phyloP scores from a whole-genome alignment of 2,113 vertebrate species.

The Istiophorus platypterus region DNA sequence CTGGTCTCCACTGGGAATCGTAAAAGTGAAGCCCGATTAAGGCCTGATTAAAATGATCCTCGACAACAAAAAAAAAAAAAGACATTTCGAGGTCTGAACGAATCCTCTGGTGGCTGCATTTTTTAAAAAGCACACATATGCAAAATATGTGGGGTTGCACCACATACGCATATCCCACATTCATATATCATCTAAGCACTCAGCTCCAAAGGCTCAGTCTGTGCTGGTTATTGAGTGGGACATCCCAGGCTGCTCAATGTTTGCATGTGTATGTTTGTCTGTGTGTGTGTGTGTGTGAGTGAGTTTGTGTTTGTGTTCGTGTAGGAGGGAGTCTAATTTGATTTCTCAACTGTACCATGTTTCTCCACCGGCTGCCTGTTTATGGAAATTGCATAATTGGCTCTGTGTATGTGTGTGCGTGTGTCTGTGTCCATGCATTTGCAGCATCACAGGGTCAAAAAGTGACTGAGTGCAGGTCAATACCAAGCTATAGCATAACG shows the following conservation, averaged over 20 bases:
- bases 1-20: not conserved
- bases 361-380: constrained; percentile 60
- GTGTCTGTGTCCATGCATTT: constrained; percentile 23
- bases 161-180: constrained; percentile 8
- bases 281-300: constrained; percentile 17
- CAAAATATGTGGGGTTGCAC: not conserved
- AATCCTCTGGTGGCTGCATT: not conserved
- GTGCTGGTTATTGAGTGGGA: constrained; percentile 70
- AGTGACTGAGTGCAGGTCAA: constrained; percentile 1
- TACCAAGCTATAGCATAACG: not conserved
- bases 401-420: constrained; percentile 9
- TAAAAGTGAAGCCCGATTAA: not conserved
- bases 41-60: not conserved
- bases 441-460: constrained; percentile 30
- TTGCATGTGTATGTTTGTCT: constrained; percentile 17
- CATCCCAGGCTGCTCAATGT: constrained; percentile 64
- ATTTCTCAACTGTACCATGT: constrained; percentile 61
- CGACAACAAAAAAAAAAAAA: not conserved
- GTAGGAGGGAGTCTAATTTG: constrained; percentile 65
- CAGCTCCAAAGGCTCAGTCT: constrained; percentile 64
- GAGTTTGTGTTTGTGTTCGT: constrained; percentile 27
- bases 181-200: constrained; percentile 33
- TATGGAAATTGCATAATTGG: constrained; percentile 69
- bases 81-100: not conserved
- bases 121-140: not conserved